phyloP scores from a whole-genome alignment of 2,113 vertebrate genomes.

The human (Homo sapiens) region GRCh38 chr6:88692001-88692500 shows the following conservation, averaged over 20 bases:
- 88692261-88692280: background rate
- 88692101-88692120: background rate
- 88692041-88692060: conserved; percentile 11
- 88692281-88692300: background rate
- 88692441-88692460: background rate
- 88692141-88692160: background rate
- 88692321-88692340: background rate
- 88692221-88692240: background rate
- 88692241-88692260: background rate
- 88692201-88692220: background rate
- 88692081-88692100: background rate
- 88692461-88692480: background rate
- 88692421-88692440: background rate
- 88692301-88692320: background rate
- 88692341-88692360: background rate
- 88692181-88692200: background rate
- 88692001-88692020: background rate
- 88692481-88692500: background rate
- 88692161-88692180: background rate
- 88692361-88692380: background rate
- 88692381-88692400: background rate
- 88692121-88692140: background rate
- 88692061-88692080: background rate
- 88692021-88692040: background rate
- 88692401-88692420: background rate